These are phyloP conservation scores for Psylliodes chrysocephalus DNA, from an alignment of 2,888 invertebrate genomes.

Conservation along the genomic window DNA sequence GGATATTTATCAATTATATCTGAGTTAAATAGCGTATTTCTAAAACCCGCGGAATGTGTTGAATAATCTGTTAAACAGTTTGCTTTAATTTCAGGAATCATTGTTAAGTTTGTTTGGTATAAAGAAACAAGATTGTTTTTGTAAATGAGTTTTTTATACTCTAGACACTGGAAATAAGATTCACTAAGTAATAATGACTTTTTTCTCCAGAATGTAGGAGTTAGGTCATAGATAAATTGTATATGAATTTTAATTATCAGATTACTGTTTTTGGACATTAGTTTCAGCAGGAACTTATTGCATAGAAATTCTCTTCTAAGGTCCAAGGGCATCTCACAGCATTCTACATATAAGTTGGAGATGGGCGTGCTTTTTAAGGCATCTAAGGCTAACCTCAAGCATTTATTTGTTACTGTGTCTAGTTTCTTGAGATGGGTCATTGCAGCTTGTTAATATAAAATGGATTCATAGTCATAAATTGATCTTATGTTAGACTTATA, in stretches of 20 bases:
- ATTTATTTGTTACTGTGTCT: background rate
- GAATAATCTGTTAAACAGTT: background rate
- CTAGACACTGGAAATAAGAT: background rate
- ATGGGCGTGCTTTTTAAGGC: background rate
- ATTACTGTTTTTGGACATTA: background rate
- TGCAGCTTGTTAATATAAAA: background rate
- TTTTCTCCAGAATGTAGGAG: too few relatives aligned
- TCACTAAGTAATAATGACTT: background rate
- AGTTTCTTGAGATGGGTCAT: background rate
- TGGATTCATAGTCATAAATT: conserved; percentile 5
- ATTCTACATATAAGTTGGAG: background rate
- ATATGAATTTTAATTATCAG: background rate
- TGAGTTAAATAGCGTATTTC: too few relatives aligned
- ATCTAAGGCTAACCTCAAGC: background rate
- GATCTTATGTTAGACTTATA: conserved; percentile 1
- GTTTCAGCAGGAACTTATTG: background rate
- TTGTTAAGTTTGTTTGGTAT: background rate
- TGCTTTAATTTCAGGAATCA: background rate
- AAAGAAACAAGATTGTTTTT: background rate
- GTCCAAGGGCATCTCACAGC: background rate
- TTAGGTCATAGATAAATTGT: too few relatives aligned
- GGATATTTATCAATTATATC: background rate
- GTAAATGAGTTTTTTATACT: background rate
- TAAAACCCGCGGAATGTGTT: too few relatives aligned
- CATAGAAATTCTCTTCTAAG: background rate